A percentile compares a stretch with the other conserved stretches of the same genome.
These are phyloP conservation scores for Stegophylla sp. DNA, from an alignment of 2,888 invertebrate species.

Conservation along the genomic window DNA sequence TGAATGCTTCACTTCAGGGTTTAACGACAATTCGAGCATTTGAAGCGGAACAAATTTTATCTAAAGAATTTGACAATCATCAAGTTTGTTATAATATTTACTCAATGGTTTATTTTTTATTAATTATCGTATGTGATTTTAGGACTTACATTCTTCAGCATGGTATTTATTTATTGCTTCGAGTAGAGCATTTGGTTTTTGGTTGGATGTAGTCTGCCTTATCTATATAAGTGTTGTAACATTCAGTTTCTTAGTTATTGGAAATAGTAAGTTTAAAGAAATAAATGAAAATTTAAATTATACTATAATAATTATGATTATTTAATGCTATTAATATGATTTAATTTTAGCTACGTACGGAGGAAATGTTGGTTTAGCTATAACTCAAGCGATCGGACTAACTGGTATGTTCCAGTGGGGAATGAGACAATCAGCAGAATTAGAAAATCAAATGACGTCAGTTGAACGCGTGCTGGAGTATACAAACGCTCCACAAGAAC, in stretches of 20 bases:
- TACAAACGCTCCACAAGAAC: constrained; percentile 73
- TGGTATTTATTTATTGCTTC: constrained; percentile 90
- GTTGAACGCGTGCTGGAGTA: constrained; percentile 90
- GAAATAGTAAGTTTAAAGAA: constrained; percentile 59
- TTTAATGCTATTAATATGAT: background rate
- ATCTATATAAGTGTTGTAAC: constrained; percentile 86
- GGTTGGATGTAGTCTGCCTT: constrained; percentile 87
- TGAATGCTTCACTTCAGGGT: constrained; percentile 88
- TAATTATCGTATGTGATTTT: constrained; percentile 24
- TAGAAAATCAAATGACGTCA: constrained; percentile 86
- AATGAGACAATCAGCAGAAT: constrained; percentile 89
- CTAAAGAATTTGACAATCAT: constrained; percentile 80
- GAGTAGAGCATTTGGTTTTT: constrained; percentile 91
- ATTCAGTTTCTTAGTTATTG: constrained; percentile 76
- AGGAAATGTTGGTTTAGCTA: constrained; percentile 79
- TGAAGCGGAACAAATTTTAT: constrained; percentile 79
- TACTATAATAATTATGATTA: background rate
- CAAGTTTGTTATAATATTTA: constrained; percentile 67
- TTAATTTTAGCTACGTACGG: constrained; percentile 65
- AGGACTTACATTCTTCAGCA: constrained; percentile 71
- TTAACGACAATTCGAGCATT: constrained; percentile 91
- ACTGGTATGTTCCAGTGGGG: constrained; percentile 88
- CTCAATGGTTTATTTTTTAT: constrained; percentile 16
- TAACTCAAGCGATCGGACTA: constrained; percentile 80
- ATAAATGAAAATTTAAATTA: background rate